Evolutionary conservation across 2,797 vertebrate species (phyloP).

Genomic region (Eupleurogrammus muticus): DNA sequence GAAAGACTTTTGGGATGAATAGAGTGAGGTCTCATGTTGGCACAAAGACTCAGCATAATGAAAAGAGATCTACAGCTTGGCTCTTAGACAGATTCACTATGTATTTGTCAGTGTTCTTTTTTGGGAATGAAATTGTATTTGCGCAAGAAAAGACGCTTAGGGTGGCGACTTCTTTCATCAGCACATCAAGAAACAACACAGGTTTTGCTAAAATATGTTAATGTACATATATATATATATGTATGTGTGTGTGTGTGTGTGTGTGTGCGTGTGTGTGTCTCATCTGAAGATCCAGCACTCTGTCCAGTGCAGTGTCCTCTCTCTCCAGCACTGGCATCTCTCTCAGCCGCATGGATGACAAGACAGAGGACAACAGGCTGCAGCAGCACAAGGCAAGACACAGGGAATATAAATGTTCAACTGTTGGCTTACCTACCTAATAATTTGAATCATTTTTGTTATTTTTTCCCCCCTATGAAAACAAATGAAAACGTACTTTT

Average conservation of each 20-base stretch:
- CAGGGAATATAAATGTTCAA: too few species aligned
- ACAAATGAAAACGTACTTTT: not conserved
- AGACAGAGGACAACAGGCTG: conserved; percentile 90
- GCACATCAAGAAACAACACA: too few species aligned
- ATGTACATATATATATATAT: not conserved
- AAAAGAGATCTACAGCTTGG: too few species aligned
- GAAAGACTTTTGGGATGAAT: too few species aligned
- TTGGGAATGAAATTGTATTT: too few species aligned
- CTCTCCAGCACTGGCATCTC: conserved; percentile 90
- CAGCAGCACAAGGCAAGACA: conserved; percentile 89
- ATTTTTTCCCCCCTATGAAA: not conserved
- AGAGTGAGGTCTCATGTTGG: too few species aligned
- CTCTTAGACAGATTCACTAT: too few species aligned
- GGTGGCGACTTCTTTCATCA: too few species aligned
- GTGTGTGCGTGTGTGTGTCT: conserved; percentile 30
- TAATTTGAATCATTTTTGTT: not conserved
- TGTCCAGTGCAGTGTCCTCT: conserved; percentile 89
- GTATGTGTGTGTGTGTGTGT: conserved; percentile 21
- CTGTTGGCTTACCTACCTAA: not conserved
- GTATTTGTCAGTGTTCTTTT: too few species aligned
- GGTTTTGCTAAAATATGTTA: conserved; percentile 8
- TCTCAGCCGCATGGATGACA: conserved; percentile 91
- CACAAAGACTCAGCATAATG: too few species aligned
- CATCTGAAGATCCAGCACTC: conserved; percentile 85
- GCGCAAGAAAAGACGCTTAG: too few species aligned